Conservation (phyloP, 2,888 invertebrate genomes). For the Dexiosoma caninum region DNA sequence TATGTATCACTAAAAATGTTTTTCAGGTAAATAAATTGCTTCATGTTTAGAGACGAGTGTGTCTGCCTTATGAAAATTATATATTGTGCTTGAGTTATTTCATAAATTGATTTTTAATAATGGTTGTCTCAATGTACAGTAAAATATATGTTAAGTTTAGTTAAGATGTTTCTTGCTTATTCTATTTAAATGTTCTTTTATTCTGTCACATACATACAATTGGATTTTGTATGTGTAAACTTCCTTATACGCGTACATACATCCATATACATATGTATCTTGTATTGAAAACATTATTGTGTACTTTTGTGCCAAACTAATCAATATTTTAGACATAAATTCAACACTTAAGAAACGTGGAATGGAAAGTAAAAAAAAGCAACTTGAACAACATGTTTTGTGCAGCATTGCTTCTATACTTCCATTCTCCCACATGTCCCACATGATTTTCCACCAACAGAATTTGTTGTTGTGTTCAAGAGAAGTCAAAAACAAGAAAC, state of each 20-base stretch:
- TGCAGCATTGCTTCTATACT: conserved; percentile 20
- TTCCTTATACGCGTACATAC: too few species aligned
- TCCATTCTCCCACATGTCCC: conserved; percentile 43
- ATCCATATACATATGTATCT: background rate
- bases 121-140: background rate
- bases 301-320: conserved; percentile 31
- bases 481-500: background rate
- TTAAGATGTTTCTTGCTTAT: background rate
- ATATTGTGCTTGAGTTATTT: background rate
- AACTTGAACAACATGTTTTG: conserved; percentile 28
- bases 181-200: conserved; percentile 18
- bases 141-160: background rate
- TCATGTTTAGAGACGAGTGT: too few species aligned
- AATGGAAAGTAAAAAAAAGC: background rate
- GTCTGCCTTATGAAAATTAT: background rate
- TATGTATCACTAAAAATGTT: too few species aligned
- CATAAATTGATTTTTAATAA: background rate
- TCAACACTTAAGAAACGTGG: conserved; percentile 35
- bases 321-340: conserved; percentile 56
- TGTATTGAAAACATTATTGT: background rate
- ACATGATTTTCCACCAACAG: conserved; percentile 27
- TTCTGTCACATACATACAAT: background rate
- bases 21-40: too few species aligned
- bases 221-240: too few species aligned
- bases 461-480: background rate